A percentile compares a stretch with the other conserved stretches of the same genome.
These are phyloP conservation scores for Kryptopterus vitreolus DNA, from an alignment of 2,797 vertebrate species.

Conservation along the genomic window DNA sequence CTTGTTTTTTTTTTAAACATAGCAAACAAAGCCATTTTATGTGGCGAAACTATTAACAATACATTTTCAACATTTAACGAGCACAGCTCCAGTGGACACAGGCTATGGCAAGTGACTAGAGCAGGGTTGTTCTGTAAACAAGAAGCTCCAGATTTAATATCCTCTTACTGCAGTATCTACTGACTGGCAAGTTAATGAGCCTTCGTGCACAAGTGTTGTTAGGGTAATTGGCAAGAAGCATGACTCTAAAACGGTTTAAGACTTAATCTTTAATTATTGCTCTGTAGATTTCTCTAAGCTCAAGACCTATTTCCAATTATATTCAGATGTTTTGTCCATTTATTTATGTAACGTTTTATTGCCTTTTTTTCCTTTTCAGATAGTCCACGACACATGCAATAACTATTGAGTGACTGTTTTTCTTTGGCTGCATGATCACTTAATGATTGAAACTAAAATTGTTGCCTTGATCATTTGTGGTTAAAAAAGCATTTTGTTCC, in stretches of 20 bases:
- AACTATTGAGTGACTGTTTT: neutral
- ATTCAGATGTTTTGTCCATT: conserved; percentile 19
- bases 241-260: conserved; percentile 57
- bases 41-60: conserved; percentile 28
- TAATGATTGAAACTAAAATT: neutral
- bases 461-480: too few relatives aligned
- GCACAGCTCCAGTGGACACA: conserved; percentile 44
- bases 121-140: conserved; percentile 49
- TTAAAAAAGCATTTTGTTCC: neutral
- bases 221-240: conserved; percentile 57
- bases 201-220: conserved; percentile 42
- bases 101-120: conserved; percentile 28
- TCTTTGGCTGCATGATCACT: neutral
- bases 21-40: conserved; percentile 13
- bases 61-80: conserved; percentile 40
- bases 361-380: neutral
- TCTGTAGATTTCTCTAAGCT: conserved; percentile 37
- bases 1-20: conserved; percentile 17
- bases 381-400: neutral
- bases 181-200: conserved; percentile 52
- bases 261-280: conserved; percentile 57
- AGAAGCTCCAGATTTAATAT: conserved; percentile 48
- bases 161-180: conserved; percentile 45
- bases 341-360: conserved; percentile 16
- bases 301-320: conserved; percentile 42